phyloP scores from a whole-genome alignment of 2,797 vertebrate genomes.

The Gallinago solitaria region DNA sequence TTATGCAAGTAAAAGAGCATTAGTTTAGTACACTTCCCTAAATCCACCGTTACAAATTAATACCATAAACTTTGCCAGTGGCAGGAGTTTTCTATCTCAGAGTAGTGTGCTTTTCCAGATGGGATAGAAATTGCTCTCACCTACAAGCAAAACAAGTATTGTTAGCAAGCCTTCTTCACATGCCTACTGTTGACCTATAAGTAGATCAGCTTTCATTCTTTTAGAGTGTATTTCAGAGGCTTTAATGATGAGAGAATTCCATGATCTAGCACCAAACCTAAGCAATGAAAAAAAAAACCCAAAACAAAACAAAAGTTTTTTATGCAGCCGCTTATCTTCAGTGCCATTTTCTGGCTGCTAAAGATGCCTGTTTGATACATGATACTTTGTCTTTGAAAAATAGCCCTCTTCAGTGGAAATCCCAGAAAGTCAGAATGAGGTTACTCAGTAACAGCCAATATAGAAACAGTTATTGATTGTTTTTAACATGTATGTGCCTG shows the following conservation, averaged over 20 bases:
- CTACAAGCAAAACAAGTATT: slow-evolving; percentile 11
- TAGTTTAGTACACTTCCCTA: slow-evolving; percentile 53
- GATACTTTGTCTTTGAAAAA: neutral
- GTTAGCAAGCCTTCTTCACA: slow-evolving; percentile 9
- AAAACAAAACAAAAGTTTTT: neutral
- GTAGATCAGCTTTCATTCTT: slow-evolving; percentile 5
- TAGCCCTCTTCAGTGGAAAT: neutral
- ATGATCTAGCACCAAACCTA: neutral
- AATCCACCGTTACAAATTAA: slow-evolving; percentile 69
- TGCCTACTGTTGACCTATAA: slow-evolving; percentile 26
- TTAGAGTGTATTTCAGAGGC: neutral
- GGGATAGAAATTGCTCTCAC: slow-evolving; percentile 21
- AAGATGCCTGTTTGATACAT: neutral
- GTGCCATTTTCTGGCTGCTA: neutral
- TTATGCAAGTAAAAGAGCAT: slow-evolving; percentile 62
- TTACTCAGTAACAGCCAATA: neutral
- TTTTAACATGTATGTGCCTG: neutral
- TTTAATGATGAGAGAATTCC: neutral
- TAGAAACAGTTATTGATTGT: neutral
- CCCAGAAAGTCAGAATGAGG: neutral
- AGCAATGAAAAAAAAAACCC: neutral
- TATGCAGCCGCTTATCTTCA: neutral
- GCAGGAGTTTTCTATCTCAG: slow-evolving; percentile 33
- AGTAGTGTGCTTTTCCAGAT: slow-evolving; percentile 12
- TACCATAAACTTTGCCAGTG: slow-evolving; percentile 28